Percentiles rank a stretch among this genome's conserved stretches.
phyloP scores from a whole-genome alignment of 2,797 vertebrate species.

The Mus caroli region DNA sequence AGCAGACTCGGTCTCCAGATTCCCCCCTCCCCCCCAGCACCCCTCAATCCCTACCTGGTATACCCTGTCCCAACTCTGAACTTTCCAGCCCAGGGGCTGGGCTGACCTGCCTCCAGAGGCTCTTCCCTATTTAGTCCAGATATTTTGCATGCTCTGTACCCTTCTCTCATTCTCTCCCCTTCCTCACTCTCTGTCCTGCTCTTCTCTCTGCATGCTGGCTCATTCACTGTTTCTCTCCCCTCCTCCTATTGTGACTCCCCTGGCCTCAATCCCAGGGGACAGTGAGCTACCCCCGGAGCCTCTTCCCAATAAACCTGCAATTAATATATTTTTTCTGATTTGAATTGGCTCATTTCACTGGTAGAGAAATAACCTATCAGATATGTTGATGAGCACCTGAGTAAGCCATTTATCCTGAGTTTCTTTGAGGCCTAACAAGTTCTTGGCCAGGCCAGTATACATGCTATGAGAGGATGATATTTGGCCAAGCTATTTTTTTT shows the following conservation, averaged over 20 bases:
- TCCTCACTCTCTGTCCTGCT: not conserved
- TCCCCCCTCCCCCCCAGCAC: not conserved
- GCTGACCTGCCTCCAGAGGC: not conserved
- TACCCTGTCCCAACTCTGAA: not conserved
- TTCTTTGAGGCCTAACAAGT: not conserved
- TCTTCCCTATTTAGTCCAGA: not conserved
- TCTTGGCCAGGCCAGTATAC: not conserved
- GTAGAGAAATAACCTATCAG: not conserved
- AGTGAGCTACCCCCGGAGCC: not conserved
- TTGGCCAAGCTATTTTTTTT: not conserved
- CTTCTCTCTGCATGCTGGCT: not conserved
- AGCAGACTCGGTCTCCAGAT: not conserved
- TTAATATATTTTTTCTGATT: not conserved
- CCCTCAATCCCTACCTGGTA: not conserved
- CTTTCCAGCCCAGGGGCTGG: not conserved
- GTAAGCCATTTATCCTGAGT: not conserved
- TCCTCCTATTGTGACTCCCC: not conserved
- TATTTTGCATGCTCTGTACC: not conserved
- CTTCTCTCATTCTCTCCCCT: not conserved
- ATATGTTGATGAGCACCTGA: not conserved
- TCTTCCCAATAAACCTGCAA: not conserved
- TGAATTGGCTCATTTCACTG: not conserved
- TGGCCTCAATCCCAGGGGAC: not conserved
- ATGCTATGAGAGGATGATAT: not conserved
- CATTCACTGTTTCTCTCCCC: not conserved